Evolutionary conservation across 2,888 invertebrate genomes (phyloP).

Genomic region (Congeria kusceri): DNA sequence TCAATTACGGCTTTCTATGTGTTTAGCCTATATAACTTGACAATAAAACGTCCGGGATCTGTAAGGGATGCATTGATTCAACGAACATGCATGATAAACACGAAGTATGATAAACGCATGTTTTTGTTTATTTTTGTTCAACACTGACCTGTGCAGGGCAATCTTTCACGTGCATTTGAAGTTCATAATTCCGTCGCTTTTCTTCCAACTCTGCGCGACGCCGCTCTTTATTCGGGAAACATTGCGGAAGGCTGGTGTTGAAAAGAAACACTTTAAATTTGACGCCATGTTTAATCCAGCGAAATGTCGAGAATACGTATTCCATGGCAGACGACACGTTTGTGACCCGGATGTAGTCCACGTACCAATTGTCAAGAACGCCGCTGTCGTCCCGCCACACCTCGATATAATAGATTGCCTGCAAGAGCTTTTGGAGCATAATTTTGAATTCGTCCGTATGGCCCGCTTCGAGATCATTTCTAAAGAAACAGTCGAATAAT

Average conservation of each 20-base stretch:
- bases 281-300: slow-evolving; percentile 84
- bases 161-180: slow-evolving; percentile 63
- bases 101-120: no score
- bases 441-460: slow-evolving; percentile 79
- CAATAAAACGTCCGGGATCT: no score
- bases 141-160: slow-evolving; percentile 72
- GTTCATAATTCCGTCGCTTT: slow-evolving; percentile 75
- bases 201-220: slow-evolving; percentile 83
- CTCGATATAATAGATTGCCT: slow-evolving; percentile 76
- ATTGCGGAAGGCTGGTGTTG: slow-evolving; percentile 85
- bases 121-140: no score
- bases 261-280: slow-evolving; percentile 82
- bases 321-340: slow-evolving; percentile 22
- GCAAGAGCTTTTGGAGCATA: slow-evolving; percentile 25
- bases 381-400: slow-evolving; percentile 84
- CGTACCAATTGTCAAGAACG: slow-evolving; percentile 83
- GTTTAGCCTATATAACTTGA: no score
- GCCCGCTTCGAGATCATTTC: slow-evolving; percentile 82
- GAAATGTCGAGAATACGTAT: slow-evolving; percentile 80
- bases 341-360: slow-evolving; percentile 73
- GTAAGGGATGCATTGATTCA: no score
- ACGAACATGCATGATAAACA: no score
- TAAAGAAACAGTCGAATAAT: slow-evolving; percentile 81
- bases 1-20: no score
- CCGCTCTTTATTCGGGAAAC: slow-evolving; percentile 82